phyloP scores from a whole-genome alignment of 2,888 invertebrate species.

The Mythimna vitellina region DNA sequence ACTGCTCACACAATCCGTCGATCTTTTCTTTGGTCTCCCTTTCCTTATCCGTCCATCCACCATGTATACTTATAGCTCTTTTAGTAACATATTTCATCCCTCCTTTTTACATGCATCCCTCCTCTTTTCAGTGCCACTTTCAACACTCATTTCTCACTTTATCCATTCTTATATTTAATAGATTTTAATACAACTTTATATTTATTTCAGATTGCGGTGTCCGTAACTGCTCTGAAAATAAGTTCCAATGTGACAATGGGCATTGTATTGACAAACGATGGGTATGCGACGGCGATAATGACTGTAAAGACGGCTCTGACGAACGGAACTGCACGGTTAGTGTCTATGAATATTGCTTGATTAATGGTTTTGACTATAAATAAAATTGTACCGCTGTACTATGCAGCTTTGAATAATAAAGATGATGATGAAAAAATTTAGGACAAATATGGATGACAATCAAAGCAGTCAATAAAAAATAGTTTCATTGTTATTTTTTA shows the following conservation, averaged over 20 bases:
- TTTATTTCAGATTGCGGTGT: constrained; percentile 79
- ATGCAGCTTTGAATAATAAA: not conserved
- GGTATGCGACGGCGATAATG: constrained; percentile 94
- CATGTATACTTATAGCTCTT: too few relatives aligned
- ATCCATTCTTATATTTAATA: too few relatives aligned
- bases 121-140: too few relatives aligned
- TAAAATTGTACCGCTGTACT: not conserved
- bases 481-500: not conserved
- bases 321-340: constrained; percentile 91
- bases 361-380: not conserved
- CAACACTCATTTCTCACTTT: too few relatives aligned
- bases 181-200: not conserved
- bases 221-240: constrained; percentile 83
- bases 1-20: too few relatives aligned
- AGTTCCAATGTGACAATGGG: constrained; percentile 94
- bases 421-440: not conserved
- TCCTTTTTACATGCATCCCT: too few relatives aligned
- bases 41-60: too few relatives aligned
- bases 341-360: constrained; percentile 20
- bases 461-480: not conserved
- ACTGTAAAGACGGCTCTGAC: constrained; percentile 94
- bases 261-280: constrained; percentile 93
- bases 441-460: too few relatives aligned
- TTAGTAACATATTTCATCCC: too few relatives aligned
- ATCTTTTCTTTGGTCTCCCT: too few relatives aligned